Base-by-base conservation (phyloP, 2,797 vertebrate species). In the Clarias platycephalus region DNA sequence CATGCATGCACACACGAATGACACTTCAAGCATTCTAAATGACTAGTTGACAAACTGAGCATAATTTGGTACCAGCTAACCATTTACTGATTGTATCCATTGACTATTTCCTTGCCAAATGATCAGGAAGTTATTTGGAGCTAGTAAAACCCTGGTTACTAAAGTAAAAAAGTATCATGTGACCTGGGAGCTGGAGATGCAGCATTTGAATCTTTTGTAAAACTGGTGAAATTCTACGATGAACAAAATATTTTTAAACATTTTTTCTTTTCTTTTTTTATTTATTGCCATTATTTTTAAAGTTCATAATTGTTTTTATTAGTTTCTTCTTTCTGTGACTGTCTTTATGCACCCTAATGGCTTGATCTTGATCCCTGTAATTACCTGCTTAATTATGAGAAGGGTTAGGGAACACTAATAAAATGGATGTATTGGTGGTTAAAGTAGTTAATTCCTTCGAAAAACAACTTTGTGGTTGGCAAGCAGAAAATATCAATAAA, bases 401-500 rank as follows among this genome's bases (percentile, higher is more conserved):
- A 76, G 88, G 83, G 63, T 85, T 85, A 85, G 83, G 85, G 91
- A 88, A 90, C 67, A 92, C 89, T 92, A 92, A 91, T 90, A 91
- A 91, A 91, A 92, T 91, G 87, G 89, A 90, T 93, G 70, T 82
- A 94, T 93, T 91, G 93, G 89, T 93, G 40, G 87, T 90, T 88
- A 86, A 89, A 85, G 87, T 87, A 88, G 91, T 91, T 89, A 90
- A 92, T 90, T 93, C 82, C 89, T 90, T 55, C 92, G 87, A 89
- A 93, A 93, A 94, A 90, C 85, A 84, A 90, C 91, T 92, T 92
- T 91, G 91, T 93, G 91, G 91, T 92, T 94, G 37, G 90, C 88
- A 95, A 95, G 95, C 93, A 93, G 95, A 95, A 94, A 95, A 96
- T 95, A 96, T 96, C 96, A 99, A 99, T 99, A 99, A 99, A 99